These are phyloP conservation scores for Cylindroiulus punctatus DNA, from an alignment of 2,888 invertebrate species.

Conservation along the genomic window DNA sequence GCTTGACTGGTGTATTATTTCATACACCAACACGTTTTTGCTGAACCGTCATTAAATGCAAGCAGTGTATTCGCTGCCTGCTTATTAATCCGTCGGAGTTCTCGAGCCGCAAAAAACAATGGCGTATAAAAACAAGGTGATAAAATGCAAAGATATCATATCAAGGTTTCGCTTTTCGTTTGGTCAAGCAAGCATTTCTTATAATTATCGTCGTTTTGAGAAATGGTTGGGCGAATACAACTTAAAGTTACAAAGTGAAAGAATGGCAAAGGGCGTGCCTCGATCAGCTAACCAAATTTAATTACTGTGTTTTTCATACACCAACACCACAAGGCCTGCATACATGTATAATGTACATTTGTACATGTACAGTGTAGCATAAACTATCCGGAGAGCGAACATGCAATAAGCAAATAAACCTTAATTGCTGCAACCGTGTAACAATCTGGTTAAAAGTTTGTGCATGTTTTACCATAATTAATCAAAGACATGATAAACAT, in stretches of 20 bases:
- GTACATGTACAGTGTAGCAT: too few species aligned
- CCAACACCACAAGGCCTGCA: background rate
- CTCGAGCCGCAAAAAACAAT: background rate
- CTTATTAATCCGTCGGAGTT: background rate
- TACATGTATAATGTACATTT: too few species aligned
- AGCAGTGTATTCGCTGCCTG: background rate
- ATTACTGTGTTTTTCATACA: background rate
- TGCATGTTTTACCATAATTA: too few species aligned
- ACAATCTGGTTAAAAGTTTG: too few species aligned
- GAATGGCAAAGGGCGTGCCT: background rate
- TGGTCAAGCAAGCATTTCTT: slow-evolving; percentile 31
- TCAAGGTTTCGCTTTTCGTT: slow-evolving; percentile 34
- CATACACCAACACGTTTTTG: background rate
- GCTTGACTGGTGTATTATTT: background rate
- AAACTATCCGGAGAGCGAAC: too few species aligned
- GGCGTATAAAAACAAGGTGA: slow-evolving; percentile 24
- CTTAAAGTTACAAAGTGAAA: slow-evolving; percentile 14
- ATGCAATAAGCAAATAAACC: too few species aligned
- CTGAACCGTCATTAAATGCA: background rate
- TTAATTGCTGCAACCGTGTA: too few species aligned
- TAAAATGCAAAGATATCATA: background rate
- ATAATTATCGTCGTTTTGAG: background rate
- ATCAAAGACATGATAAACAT: too few species aligned
- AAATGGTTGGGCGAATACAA: slow-evolving; percentile 5
- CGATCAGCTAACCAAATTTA: slow-evolving; percentile 33